Evolutionary conservation across 1,140 invertebrate genomes (phyloP).

Genomic region (Venustaconcha ellipsiformis): DNA sequence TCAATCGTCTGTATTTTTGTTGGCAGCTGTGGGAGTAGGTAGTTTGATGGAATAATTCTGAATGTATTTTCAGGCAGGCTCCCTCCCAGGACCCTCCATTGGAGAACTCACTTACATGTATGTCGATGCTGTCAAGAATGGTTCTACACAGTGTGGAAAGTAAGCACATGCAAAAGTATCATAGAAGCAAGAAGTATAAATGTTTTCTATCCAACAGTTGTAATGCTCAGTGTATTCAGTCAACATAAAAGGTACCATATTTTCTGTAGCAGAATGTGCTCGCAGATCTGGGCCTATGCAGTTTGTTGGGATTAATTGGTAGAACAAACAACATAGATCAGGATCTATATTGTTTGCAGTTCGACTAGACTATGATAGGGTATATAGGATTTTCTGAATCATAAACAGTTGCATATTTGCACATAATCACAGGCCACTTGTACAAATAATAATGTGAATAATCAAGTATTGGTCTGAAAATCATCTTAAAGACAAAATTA

Average conservation of each 20-base stretch:
- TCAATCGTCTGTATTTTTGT: not conserved
- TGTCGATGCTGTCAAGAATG: conserved; percentile 58
- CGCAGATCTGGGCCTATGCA: too few species aligned
- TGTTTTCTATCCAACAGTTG: not conserved
- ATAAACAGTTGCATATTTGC: too few species aligned
- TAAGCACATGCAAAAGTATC: conserved; percentile 35
- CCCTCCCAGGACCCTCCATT: conserved; percentile 44
- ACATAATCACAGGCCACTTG: too few species aligned
- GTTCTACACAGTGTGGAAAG: conserved; percentile 53
- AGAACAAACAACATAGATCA: too few species aligned
- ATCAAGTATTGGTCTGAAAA: too few species aligned
- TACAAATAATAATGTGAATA: too few species aligned
- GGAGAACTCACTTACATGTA: conserved; percentile 52
- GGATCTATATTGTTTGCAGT: too few species aligned
- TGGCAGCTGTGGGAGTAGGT: not conserved
- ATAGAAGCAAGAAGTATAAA: not conserved
- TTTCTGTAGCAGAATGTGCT: too few species aligned
- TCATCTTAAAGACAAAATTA: too few species aligned
- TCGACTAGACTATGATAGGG: too few species aligned
- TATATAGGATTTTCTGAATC: too few species aligned
- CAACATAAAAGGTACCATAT: not conserved
- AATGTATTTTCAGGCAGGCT: conserved; percentile 46
- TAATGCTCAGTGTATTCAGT: not conserved
- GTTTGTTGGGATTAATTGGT: too few species aligned
- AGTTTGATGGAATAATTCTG: not conserved